phyloP scores from a whole-genome alignment of 2,113 vertebrate species.

The Chaetops frenatus region DNA sequence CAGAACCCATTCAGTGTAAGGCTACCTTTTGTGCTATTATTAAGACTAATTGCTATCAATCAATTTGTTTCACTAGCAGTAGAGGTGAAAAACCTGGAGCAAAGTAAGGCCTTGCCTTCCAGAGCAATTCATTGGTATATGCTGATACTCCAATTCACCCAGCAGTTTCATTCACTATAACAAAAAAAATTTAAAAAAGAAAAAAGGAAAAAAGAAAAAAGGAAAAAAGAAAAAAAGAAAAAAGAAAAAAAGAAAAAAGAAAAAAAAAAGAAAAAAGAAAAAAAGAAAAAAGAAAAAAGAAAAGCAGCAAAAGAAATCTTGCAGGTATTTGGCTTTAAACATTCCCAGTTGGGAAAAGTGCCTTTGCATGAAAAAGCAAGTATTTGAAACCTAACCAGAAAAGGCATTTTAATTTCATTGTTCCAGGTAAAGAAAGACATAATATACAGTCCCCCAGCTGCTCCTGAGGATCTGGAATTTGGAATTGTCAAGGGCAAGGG shows the following conservation, averaged over 20 bases:
- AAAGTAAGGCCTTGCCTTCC: background rate
- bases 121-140: background rate
- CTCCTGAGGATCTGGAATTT: background rate
- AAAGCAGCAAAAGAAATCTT: background rate
- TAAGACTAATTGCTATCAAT: conserved; percentile 23
- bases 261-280: too few relatives aligned
- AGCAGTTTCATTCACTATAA: background rate
- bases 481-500: background rate
- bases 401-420: background rate
- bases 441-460: background rate
- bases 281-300: background rate
- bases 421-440: background rate
- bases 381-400: background rate
- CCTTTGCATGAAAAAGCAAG: background rate
- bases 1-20: background rate
- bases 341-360: background rate
- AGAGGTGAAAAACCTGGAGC: background rate
- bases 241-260: background rate
- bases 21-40: background rate
- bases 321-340: background rate
- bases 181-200: background rate
- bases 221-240: too few relatives aligned
- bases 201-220: too few relatives aligned
- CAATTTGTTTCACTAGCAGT: background rate
- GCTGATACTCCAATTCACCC: background rate